Evolutionary conservation across 1,140 invertebrate genomes (phyloP), one percentile per base, ranked within the genome.

Genomic region (Mylabris phalerata): DNA sequence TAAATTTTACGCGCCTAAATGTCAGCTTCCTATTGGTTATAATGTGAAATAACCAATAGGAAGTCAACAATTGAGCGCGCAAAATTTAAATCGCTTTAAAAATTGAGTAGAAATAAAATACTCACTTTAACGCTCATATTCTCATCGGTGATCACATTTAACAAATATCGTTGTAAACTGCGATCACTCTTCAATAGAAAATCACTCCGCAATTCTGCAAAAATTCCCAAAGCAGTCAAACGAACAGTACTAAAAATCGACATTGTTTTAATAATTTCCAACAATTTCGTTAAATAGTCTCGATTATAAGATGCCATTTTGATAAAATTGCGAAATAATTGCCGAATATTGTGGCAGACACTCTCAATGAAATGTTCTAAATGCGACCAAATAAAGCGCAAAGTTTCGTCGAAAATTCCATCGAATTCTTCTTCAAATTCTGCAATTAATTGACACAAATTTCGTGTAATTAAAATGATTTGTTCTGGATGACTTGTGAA

Each of bases 341-440:
- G 38, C 38, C 38, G 26, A 7, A 32, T 27, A 25, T 48, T 48
- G 26, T 25, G 13, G 13, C 25, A 32, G n/a, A 48, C 47, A 11
- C 38, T 26, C 26, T 48, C 47, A 10, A 48, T 32, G 25, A 48
- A 48, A 10, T 48, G 47, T 4, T 48, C 47, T 25, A 48, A 48
- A 26, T 48, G 47, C 11, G 19, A 32, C 47, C 47, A 48, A 48
- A 48, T 26, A 48, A 48, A 48, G 0, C 4, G 32, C 7, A 32
- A 32, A 32, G 32, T 32, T 32, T 32, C 32, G 6, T 48, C 47
- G 13, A 48, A 48, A 48, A 26, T 26, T 32, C 38, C 3, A 9
- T 9, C 6, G 26, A 48, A 48, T 25, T 32, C 10, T 1, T 26
- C 7, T 11, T 48, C 38, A n/a, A 32, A 48, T 9, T 26, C 26